phyloP scores from a whole-genome alignment of 2,113 vertebrate genomes.

The Corythornis cristatus region DNA sequence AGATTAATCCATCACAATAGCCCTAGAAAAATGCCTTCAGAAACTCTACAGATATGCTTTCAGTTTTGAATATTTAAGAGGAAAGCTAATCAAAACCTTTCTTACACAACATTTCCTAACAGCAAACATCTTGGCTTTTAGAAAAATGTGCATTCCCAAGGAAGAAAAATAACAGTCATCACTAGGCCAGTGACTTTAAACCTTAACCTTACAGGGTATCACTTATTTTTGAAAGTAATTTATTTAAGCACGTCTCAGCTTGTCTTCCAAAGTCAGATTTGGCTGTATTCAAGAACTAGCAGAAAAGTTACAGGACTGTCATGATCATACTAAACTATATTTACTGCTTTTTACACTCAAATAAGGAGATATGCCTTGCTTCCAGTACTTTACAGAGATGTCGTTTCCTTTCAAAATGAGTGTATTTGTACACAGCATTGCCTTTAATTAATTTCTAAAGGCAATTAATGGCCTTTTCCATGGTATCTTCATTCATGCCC shows the following conservation, averaged over 20 bases:
- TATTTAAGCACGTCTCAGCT: not conserved
- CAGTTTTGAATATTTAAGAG: not conserved
- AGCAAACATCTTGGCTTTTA: not conserved
- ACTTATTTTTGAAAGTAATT: not conserved
- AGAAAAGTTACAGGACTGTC: not conserved
- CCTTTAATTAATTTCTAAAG: not conserved
- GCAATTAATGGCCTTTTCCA: not conserved
- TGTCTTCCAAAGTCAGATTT: not conserved
- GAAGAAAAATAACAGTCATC: not conserved
- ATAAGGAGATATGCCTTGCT: not conserved
- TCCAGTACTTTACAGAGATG: not conserved
- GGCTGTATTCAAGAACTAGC: not conserved
- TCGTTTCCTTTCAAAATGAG: not conserved
- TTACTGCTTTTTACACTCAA: not conserved
- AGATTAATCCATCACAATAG: not conserved
- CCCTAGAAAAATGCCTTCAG: not conserved
- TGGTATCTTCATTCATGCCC: not conserved
- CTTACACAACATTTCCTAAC: not conserved
- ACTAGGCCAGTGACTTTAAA: not conserved
- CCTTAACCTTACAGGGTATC: not conserved
- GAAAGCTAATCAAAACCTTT: not conserved
- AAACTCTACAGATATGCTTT: not conserved
- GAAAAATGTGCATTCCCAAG: not conserved
- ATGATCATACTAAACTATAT: not conserved
- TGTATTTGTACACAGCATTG: not conserved